Conservation (phyloP, 2,888 invertebrate genomes). For the Drosophila testacea region DNA sequence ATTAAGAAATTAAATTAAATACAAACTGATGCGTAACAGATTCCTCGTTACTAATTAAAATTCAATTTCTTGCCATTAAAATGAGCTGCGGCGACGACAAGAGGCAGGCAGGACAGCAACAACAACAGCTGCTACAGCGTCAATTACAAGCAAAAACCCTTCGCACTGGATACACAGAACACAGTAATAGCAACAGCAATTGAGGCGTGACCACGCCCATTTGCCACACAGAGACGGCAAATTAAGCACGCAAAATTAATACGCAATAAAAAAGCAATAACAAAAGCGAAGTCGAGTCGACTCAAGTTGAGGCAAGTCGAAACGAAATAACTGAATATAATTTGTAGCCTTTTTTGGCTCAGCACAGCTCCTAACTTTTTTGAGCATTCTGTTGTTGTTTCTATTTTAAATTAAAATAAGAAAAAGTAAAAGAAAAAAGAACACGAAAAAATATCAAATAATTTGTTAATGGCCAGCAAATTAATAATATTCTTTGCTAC, state of each 20-base stretch:
- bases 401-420: slow-evolving; percentile 43
- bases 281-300: slow-evolving; percentile 61
- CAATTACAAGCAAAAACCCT: slow-evolving; percentile 73
- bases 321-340: slow-evolving; percentile 68
- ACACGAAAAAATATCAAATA: slow-evolving; percentile 52
- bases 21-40: slow-evolving; percentile 81
- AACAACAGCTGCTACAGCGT: slow-evolving; percentile 52
- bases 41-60: slow-evolving; percentile 81
- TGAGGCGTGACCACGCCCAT: slow-evolving; percentile 51
- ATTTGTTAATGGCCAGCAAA: slow-evolving; percentile 71
- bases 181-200: slow-evolving; percentile 34
- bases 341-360: slow-evolving; percentile 55
- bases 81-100: slow-evolving; percentile 55
- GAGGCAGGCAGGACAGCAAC: slow-evolving; percentile 25
- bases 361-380: slow-evolving; percentile 46
- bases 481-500: slow-evolving; percentile 50
- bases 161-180: slow-evolving; percentile 58
- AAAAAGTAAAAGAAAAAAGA: slow-evolving; percentile 13
- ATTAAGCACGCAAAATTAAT: slow-evolving; percentile 81
- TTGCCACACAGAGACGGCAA: slow-evolving; percentile 52
- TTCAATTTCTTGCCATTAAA: slow-evolving; percentile 82
- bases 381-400: slow-evolving; percentile 23
- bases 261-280: slow-evolving; percentile 81
- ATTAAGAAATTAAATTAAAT: slow-evolving; percentile 82
- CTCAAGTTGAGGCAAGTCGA: slow-evolving; percentile 19